Conservation (phyloP, 2,888 invertebrate species). For the Exephanes ischioxanthus region DNA sequence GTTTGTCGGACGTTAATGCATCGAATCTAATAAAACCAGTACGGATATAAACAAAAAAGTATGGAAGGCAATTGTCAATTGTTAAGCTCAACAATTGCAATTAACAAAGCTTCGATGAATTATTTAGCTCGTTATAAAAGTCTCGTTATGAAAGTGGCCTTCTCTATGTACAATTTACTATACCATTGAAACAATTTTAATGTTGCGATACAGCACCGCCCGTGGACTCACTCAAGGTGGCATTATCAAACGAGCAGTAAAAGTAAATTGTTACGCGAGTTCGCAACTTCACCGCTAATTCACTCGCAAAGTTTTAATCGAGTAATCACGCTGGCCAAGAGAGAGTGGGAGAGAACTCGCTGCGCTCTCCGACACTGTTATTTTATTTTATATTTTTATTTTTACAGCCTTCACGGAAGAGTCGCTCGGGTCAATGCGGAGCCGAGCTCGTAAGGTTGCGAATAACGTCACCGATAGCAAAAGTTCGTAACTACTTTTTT, state of each 20-base stretch:
- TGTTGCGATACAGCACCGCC: background rate
- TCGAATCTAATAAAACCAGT: constrained; percentile 35
- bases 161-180: background rate
- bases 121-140: constrained; percentile 27
- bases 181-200: constrained; percentile 29
- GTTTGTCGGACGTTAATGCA: background rate
- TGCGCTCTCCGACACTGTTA: background rate
- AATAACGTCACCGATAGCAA: background rate
- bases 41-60: constrained; percentile 18
- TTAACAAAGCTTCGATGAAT: constrained; percentile 25
- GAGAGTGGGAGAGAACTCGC: background rate
- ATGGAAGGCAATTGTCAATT: constrained; percentile 11
- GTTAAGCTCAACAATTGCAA: constrained; percentile 40
- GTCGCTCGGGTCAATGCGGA: background rate
- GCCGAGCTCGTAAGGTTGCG: background rate
- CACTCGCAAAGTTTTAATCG: constrained; percentile 53
- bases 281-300: constrained; percentile 37
- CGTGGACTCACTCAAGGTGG: constrained; percentile 6
- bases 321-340: constrained; percentile 12
- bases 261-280: constrained; percentile 44
- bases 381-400: constrained; percentile 22
- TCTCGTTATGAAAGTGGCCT: constrained; percentile 16
- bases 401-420: background rate
- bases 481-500: background rate
- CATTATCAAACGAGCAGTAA: constrained; percentile 36